Percentiles rank a stretch among this genome's conserved stretches.
Conservation (phyloP, 2,113 vertebrate genomes). For the Epinephelus moara region DNA sequence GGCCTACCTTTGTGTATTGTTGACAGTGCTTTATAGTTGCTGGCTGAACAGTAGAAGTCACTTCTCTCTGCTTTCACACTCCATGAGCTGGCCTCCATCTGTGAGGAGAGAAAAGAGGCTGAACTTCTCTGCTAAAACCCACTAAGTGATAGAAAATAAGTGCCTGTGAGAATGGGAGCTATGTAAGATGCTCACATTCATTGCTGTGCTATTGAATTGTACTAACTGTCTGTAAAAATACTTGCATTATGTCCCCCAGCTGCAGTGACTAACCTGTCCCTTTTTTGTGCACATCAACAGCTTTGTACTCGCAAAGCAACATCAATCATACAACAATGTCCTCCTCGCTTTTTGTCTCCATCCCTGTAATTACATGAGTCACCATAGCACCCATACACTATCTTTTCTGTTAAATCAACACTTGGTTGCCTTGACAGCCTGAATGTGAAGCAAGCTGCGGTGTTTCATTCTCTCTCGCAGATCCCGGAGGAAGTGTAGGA, state of each 20-base stretch:
- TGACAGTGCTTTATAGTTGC: slow-evolving; percentile 40
- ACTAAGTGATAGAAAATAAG: neutral
- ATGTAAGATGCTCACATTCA: neutral
- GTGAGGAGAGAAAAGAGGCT: slow-evolving; percentile 11
- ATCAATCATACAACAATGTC: slow-evolving; percentile 55
- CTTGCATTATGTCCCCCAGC: slow-evolving; percentile 24
- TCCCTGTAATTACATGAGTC: slow-evolving; percentile 79
- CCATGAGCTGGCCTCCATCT: slow-evolving; percentile 12
- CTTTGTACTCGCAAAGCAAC: slow-evolving; percentile 18
- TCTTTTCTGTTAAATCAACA: slow-evolving; percentile 45
- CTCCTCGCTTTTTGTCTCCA: slow-evolving; percentile 53
- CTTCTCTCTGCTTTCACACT: slow-evolving; percentile 35
- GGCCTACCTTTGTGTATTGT: slow-evolving; percentile 59
- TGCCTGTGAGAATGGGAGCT: too few relatives aligned
- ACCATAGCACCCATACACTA: slow-evolving; percentile 50
- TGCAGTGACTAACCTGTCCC: slow-evolving; percentile 38
- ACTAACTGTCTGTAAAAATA: neutral
- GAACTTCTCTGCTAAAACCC: slow-evolving; percentile 5
- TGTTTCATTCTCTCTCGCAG: slow-evolving; percentile 22
- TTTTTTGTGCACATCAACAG: slow-evolving; percentile 29
- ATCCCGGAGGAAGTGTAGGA: slow-evolving; percentile 42
- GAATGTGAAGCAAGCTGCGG: slow-evolving; percentile 31
- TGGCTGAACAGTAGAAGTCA: slow-evolving; percentile 1
- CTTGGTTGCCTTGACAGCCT: slow-evolving; percentile 63
- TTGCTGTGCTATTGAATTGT: slow-evolving; percentile 25